Base-by-base conservation (phyloP, 2,797 vertebrate species). In the Micropoecilia bifurca region DNA sequence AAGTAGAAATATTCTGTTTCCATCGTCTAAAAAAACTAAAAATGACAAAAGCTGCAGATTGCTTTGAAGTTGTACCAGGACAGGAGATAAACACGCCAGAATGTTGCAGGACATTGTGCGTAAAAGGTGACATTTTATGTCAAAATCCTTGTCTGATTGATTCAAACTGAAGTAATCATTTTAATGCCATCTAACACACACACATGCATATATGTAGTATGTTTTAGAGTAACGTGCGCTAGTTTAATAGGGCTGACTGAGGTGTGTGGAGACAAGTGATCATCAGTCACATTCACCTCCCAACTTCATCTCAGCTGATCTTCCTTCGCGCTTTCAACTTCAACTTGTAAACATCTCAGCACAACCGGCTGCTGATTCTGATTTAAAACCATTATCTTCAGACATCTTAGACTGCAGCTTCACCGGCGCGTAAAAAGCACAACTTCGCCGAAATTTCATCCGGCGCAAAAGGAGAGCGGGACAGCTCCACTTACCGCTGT, bases 401-500 rank as follows among this genome's bases (percentile, higher is more conserved):
- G n/a, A n/a, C n/a, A n/a, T n/a, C n/a, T 6, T 16, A 8, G 28
- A 10, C 9, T 20, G 5, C 39, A 48, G 72, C 39, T 18, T 13
- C 61, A 43, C 28, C 73, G 47, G 68, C 53, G 88, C 85, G 83
- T 10, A 71, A 84, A 71, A 83, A 73, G 46, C 59, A 41, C n/a
- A 84, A 90, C 85, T 87, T 81, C 82, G 79, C 71, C 50, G 57
- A 59, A 59, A 7, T 61, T 1, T 22, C 55, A 22, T 77, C 43
- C 6, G 1, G 10, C 41, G 8, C 20, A 41, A 57, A 79, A 48
- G 30, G 43, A 66, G 75, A 77, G 47, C 0, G 30, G 36, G 46
- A 84, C 91, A 89, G 85, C 86, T 83, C 41, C 4, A 89, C 96
- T 94, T 73, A 96, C 96, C 96, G 79, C 95, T 95, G 41, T 96